Evolutionary conservation across 2,113 vertebrate genomes (phyloP), one percentile per base, ranked within the genome.

Genomic region (Promerops cafer): DNA sequence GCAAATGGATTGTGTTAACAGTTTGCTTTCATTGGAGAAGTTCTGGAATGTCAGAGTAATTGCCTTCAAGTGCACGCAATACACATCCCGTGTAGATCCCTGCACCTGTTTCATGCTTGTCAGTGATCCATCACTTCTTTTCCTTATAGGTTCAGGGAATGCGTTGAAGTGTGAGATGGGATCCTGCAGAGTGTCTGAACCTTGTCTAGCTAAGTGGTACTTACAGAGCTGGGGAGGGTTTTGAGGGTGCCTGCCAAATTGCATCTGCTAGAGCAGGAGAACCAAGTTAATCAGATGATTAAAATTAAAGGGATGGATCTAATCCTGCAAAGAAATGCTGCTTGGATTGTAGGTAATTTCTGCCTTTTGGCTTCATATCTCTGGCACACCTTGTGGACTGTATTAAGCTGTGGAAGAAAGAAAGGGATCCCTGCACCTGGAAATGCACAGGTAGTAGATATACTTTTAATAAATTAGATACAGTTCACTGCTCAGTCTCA

Each of bases 281-380:
- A 83, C 59, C 44, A 70, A 93, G 80, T 50, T 70, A 87, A 66
- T 47, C 53, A 74, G 52, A 56, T 96, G 63, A 68, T 94, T 93
- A 93, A 93, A 94, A 88, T 83, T 68, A 91, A 77, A 96, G 94
- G 72, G 69, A 99, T 99, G 99, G 98, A 99, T 85, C 94, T 97
- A 57, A 70, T 97, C 22, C 95, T 99, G 20, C 97, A 96, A 96
- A 98, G 98, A 94, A 99, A 98, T 97, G 98, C 98, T 83, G 23
- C 98, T 65, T 99, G 99, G 99, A 98, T 99, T 63, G 95, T 98
- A 94, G 98, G 97, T 69, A 98, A 98, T 37, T 97, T 99, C 87
- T 99, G 98, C 93, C 93, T 99, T 78, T 98, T 99, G 90, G 98
- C 98, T 35, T 95, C 94, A 0, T 97, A 99, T 90, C 96, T 99